phyloP scores from a whole-genome alignment of 1,140 invertebrate genomes.

The Frieseomelitta varia region DNA sequence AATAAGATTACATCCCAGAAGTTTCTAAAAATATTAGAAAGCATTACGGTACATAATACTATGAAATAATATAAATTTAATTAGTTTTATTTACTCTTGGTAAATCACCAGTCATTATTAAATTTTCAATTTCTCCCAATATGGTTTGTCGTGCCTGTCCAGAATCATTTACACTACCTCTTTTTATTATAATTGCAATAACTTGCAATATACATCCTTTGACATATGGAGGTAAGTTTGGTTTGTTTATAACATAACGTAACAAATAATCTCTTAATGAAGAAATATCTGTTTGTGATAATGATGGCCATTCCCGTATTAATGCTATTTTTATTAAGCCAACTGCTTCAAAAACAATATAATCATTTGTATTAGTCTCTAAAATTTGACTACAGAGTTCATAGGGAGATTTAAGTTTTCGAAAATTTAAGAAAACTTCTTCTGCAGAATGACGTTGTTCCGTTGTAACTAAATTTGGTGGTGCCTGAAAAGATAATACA shows the following conservation, averaged over 20 bases:
- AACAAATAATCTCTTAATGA: conserved; percentile 91
- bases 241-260: conserved; percentile 88
- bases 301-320: conserved; percentile 90
- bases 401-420: conserved; percentile 92
- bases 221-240: conserved; percentile 84
- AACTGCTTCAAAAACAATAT: conserved; percentile 93
- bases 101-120: conserved; percentile 86
- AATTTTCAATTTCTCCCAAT: conserved; percentile 88
- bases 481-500: conserved; percentile 85
- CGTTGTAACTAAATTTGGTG: conserved; percentile 89
- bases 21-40: conserved; percentile 82
- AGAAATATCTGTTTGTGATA: conserved; percentile 86
- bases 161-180: conserved; percentile 88
- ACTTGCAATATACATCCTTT: conserved; percentile 88
- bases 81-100: conserved; percentile 78
- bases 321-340: conserved; percentile 92
- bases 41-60: conserved; percentile 23
- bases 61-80: conserved; percentile 6
- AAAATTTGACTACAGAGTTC: conserved; percentile 90
- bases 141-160: conserved; percentile 87
- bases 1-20: conserved; percentile 91
- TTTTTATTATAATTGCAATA: conserved; percentile 93
- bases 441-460: conserved; percentile 92
- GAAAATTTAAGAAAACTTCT: conserved; percentile 90
- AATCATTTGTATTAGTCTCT: conserved; percentile 90